Base-by-base conservation (phyloP, 35 echinoderm and acorn worm genomes). In the Stichopus chloronotus region DNA sequence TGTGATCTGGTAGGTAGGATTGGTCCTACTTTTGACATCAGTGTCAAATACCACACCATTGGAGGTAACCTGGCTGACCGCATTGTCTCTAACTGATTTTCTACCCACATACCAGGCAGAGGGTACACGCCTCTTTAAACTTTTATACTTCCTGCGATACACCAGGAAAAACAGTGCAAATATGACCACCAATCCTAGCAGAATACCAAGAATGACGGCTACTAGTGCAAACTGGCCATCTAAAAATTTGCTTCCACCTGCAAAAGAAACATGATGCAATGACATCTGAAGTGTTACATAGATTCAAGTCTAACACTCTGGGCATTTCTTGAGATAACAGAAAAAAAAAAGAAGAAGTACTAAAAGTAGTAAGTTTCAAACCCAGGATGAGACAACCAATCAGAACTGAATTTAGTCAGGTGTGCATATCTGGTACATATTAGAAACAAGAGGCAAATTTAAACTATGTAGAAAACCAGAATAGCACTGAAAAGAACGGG, bases 61-160 rank as follows among this genome's bases (percentile, higher is more conserved):
- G 21, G 92, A 86, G 9, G 63, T 78, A 4, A 14, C 82, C 6
- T 56, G 72, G 43, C n/a, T 21, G 58, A 87, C 78, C 16, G 12
- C 78, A n/a, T 93, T 90, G 56, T 95, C 91, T 0, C 87, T 92
- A 6, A 59, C 60, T 5, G 53, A 78, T 7, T 86, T 96, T 17
- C 95, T 79, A 8, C 78, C 90, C 30, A 95, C 90, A 55, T 92
- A 98, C 78, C 83, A 90, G 5, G 94, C 78, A 13, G 86, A 57
- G 6, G 96, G 96, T 56, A 98, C 83, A 16, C 95, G 72, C 76
- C 94, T 94, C 91, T 98, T 98, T 30, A 98, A 92, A 25, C 92
- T 95, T 91, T 96, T 95, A 90, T 98, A 98, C 76, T 98, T 98
- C 83, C 95, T 92, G 24, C 96, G 96, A 79, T 98, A 98, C 14